Base-by-base conservation (phyloP, 2,888 invertebrate genomes). In the Abscondita cerata region DNA sequence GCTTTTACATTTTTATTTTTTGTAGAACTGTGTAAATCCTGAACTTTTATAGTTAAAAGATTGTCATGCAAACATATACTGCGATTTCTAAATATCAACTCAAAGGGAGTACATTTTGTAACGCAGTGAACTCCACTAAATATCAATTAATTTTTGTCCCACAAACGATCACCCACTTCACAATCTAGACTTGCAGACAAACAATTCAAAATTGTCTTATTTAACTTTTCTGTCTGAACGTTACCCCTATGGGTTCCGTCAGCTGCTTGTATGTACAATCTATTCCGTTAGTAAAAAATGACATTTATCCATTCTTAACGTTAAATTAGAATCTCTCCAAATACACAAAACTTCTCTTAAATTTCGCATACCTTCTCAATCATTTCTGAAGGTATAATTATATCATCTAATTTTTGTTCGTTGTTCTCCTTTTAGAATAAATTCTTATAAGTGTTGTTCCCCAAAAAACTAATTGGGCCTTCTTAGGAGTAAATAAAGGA, bases 241-340 rank as follows among this genome's bases (percentile, higher is more conserved):
- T 36, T 36, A 4, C n/a, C 11, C 2, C 36, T 38, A 38, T n/a
- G 38, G 4, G n/a, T n/a, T 2, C 5, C 4, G 3, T 55, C 46
- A 1, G 67, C 63, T 4, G 52, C 61, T 16, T 64, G 58, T 11
- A 67, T 52, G 33, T 64, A 57, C 73, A 77, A 5, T 75, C 70
- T 6, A 77, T 66, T 13, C 51, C 57, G 0, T 59, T 57, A 34
- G 61, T 16, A 76, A 68, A 47, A 76, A 76, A 1, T 50, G 15
- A 63, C 74, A 74, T 55, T 74, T 38, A 4, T 13, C 2, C 9
- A 38, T 12, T 2, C 13, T 38, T n/a, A 38, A n/a, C 2, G 38
- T 38, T 6, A 38, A n/a, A 8, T 38, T 38, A 4, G 38, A n/a
- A 4, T 3, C n/a, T 38, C 38, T 38, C 4, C n/a, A 38, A 4